phyloP scores from a whole-genome alignment of 2,113 vertebrate genomes.

The Lonchura striata region DNA sequence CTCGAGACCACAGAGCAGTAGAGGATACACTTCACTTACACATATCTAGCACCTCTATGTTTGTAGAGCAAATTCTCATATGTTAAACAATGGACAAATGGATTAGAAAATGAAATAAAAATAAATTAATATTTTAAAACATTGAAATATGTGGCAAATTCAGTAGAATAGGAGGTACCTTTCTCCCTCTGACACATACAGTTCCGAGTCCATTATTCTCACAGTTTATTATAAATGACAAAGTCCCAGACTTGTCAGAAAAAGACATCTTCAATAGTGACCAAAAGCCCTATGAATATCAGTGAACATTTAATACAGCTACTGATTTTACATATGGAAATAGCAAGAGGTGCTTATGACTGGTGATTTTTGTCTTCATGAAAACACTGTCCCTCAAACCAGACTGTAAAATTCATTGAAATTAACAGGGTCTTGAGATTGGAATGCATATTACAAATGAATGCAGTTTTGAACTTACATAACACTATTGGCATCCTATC shows the following conservation, averaged over 20 bases:
- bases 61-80: neutral
- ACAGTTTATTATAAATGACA: neutral
- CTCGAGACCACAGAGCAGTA: neutral
- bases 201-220: neutral
- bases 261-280: neutral
- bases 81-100: neutral
- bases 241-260: neutral
- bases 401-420: constrained; percentile 25
- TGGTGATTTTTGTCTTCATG: constrained; percentile 47
- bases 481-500: neutral
- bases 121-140: constrained; percentile 26
- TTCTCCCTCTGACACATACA: neutral
- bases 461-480: neutral
- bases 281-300: neutral
- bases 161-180: neutral
- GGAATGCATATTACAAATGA: constrained; percentile 20
- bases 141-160: neutral
- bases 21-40: neutral
- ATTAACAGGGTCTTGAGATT: constrained; percentile 45
- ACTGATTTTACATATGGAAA: neutral
- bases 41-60: neutral
- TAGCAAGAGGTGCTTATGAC: neutral
- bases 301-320: neutral
- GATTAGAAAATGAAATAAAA: constrained; percentile 25
- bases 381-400: constrained; percentile 40